phyloP scores from a whole-genome alignment of 1,140 invertebrate species.

The Drosophila albomicans region DNA sequence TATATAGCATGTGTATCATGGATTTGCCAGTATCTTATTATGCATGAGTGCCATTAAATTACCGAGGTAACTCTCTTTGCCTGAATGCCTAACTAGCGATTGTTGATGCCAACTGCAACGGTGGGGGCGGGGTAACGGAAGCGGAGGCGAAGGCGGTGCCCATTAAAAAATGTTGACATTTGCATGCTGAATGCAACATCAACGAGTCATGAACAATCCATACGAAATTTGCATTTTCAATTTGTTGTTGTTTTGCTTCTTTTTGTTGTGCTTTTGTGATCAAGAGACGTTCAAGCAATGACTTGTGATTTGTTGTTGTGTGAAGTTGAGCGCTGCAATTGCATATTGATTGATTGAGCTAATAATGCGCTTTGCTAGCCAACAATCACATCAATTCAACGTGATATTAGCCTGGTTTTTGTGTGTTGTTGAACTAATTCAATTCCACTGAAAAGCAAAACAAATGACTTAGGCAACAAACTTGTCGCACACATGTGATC shows the following conservation, averaged over 20 bases:
- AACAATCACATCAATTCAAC: conserved; percentile 4
- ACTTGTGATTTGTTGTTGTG: conserved; percentile 22
- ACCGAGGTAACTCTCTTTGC: conserved; percentile 53
- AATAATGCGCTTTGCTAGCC: conserved; percentile 21
- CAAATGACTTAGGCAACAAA: conserved; percentile 78
- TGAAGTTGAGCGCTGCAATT: conserved; percentile 26
- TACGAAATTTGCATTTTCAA: conserved; percentile 64
- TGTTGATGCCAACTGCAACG: conserved; percentile 43
- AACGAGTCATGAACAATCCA: conserved; percentile 65
- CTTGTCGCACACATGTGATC: conserved; percentile 21
- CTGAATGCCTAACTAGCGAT: conserved; percentile 42
- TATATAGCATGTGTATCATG: conserved; percentile 61
- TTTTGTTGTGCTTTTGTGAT: background rate
- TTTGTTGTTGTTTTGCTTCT: conserved; percentile 4
- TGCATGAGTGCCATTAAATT: conserved; percentile 65
- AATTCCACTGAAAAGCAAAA: conserved; percentile 21
- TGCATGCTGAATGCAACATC: conserved; percentile 73
- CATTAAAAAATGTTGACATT: conserved; percentile 71
- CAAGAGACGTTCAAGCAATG: background rate
- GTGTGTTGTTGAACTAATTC: conserved; percentile 34
- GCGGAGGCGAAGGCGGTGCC: conserved; percentile 9
- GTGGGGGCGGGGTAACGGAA: background rate
- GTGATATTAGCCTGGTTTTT: conserved; percentile 61
- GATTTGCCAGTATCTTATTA: conserved; percentile 57
- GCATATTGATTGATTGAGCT: conserved; percentile 36